Evolutionary conservation across 2,113 vertebrate genomes (phyloP).

Genomic region (Spea bombifrons): DNA sequence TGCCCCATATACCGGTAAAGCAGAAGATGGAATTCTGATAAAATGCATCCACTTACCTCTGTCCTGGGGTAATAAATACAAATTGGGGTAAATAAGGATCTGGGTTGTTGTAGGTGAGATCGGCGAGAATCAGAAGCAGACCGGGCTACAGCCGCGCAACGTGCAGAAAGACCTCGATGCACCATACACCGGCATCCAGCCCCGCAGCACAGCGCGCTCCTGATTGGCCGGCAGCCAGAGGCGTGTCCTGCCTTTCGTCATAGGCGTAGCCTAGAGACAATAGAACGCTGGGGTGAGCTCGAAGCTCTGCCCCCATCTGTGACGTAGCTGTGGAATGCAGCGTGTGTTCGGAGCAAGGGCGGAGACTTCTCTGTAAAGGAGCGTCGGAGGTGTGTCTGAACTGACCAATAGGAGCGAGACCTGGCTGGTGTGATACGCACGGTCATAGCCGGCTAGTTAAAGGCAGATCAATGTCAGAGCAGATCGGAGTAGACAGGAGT

Average conservation of each 20-base stretch:
- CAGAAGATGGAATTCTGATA: no score
- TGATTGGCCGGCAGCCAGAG: conserved; percentile 15
- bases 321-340: neutral
- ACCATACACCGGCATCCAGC: neutral
- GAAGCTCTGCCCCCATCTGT: neutral
- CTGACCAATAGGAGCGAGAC: neutral
- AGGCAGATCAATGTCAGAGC: no score
- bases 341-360: neutral
- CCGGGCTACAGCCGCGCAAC: no score
- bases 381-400: conserved; percentile 24
- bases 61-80: no score
- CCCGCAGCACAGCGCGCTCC: neutral
- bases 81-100: no score
- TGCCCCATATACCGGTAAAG: no score
- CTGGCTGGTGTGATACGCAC: neutral
- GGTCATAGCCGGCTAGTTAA: no score
- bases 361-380: neutral
- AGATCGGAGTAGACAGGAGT: no score
- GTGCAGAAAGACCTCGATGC: no score
- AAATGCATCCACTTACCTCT: no score
- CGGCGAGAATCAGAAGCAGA: no score
- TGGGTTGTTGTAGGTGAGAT: no score
- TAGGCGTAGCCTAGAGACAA: neutral
- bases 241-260: neutral
- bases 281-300: neutral